Conservation (phyloP, 2,113 vertebrate species). For the Chiloscyllium plagiosum region DNA sequence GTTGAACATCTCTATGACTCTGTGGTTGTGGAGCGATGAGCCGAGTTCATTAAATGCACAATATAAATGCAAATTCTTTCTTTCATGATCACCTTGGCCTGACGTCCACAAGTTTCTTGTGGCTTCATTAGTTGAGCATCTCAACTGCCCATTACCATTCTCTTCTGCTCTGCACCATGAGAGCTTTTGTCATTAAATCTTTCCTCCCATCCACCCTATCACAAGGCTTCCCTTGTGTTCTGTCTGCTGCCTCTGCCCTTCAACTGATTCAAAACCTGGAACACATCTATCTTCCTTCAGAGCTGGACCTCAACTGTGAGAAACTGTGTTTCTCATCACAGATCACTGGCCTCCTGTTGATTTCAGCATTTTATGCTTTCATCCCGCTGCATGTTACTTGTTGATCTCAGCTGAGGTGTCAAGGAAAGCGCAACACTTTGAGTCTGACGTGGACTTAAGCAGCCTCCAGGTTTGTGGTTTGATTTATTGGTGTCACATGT, state of each 20-base stretch:
- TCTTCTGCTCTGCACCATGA: no score
- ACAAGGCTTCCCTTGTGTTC: no score
- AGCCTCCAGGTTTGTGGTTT: no score
- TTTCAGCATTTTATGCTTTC: not conserved
- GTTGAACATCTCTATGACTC: no score
- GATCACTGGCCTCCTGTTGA: not conserved
- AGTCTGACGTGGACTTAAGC: not conserved
- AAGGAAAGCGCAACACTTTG: not conserved
- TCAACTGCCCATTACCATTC: no score
- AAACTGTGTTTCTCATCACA: not conserved
- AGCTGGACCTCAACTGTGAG: not conserved
- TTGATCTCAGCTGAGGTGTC: not conserved
- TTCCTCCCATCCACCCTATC: no score
- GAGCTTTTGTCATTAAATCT: no score
- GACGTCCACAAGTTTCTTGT: not conserved
- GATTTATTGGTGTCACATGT: no score
- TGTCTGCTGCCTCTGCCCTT: no score
- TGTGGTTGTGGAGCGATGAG: not conserved
- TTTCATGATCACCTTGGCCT: not conserved
- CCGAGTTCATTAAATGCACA: not conserved
- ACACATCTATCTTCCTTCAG: not conserved
- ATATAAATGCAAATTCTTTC: not conserved
- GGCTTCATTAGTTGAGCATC: no score
- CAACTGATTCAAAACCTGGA: not conserved
- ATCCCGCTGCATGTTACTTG: no score